These are phyloP conservation scores for Zosterops japonicus DNA, from an alignment of 2,113 vertebrate genomes.

Conservation along the genomic window DNA sequence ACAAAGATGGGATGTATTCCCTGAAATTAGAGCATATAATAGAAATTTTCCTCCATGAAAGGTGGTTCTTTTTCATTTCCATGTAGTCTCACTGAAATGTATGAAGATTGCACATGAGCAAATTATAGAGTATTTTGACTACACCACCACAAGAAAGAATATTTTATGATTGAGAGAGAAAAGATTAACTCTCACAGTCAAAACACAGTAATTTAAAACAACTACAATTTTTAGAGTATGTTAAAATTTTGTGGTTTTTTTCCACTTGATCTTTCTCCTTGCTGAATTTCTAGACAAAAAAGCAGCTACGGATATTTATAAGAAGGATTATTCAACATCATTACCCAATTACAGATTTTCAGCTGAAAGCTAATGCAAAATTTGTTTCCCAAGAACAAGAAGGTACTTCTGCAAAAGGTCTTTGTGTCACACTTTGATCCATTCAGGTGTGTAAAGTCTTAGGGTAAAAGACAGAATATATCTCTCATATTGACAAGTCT, in stretches of 20 bases:
- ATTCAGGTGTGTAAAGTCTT: neutral
- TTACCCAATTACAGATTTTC: neutral
- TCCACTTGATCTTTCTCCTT: neutral
- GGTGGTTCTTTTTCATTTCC: neutral
- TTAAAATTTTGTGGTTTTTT: neutral
- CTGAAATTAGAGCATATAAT: neutral
- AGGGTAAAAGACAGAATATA: neutral
- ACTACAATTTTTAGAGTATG: neutral
- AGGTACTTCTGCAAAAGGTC: neutral
- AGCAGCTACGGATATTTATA: neutral
- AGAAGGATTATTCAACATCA: neutral
- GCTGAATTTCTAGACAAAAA: neutral
- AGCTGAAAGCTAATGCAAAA: neutral
- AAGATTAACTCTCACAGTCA: neutral
- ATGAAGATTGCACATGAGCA: neutral
- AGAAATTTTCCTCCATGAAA: neutral
- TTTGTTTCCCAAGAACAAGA: neutral
- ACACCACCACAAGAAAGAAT: neutral
- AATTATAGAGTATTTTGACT: neutral
- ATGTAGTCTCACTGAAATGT: neutral
- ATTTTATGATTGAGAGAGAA: neutral
- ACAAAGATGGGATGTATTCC: neutral
- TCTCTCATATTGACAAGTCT: neutral
- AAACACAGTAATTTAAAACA: conserved; percentile 2
- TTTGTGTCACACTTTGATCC: neutral